A percentile compares a stretch with the other conserved stretches of the same genome.
phyloP scores from a whole-genome alignment of 2,797 vertebrate species.

The Myotis planiceps region DNA sequence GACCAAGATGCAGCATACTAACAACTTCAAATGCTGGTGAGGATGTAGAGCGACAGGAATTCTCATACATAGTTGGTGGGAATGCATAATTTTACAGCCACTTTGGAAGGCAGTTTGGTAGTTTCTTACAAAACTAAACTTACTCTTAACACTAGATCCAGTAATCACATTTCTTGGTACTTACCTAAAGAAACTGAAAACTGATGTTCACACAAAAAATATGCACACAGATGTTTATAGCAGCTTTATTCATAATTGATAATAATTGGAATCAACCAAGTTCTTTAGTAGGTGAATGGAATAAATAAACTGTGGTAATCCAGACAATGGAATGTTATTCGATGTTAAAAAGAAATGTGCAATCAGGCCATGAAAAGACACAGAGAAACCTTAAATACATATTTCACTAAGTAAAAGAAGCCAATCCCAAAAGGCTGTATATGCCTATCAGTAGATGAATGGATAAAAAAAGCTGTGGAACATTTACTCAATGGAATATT shows the following conservation, averaged over 20 bases:
- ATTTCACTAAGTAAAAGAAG: background rate
- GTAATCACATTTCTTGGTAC: background rate
- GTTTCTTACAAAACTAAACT: background rate
- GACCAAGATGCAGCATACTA: background rate
- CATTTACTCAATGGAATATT: too few species aligned
- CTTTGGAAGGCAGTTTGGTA: background rate
- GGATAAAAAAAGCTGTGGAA: too few species aligned
- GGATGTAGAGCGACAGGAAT: background rate
- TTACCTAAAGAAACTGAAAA: background rate
- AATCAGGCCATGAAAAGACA: background rate
- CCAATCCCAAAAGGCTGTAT: background rate
- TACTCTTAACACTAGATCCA: background rate
- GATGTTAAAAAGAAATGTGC: background rate
- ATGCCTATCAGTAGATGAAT: too few species aligned
- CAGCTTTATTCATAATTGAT: background rate
- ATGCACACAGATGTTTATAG: background rate
- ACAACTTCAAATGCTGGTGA: background rate
- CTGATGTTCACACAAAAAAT: background rate
- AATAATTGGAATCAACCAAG: background rate
- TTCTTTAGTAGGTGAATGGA: background rate
- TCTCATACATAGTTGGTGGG: background rate
- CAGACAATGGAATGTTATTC: background rate
- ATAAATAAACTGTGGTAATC: background rate
- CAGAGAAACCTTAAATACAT: background rate
- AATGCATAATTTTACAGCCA: background rate